Conservation (phyloP, 2,113 vertebrate species). For the Enhydra lutris region DNA sequence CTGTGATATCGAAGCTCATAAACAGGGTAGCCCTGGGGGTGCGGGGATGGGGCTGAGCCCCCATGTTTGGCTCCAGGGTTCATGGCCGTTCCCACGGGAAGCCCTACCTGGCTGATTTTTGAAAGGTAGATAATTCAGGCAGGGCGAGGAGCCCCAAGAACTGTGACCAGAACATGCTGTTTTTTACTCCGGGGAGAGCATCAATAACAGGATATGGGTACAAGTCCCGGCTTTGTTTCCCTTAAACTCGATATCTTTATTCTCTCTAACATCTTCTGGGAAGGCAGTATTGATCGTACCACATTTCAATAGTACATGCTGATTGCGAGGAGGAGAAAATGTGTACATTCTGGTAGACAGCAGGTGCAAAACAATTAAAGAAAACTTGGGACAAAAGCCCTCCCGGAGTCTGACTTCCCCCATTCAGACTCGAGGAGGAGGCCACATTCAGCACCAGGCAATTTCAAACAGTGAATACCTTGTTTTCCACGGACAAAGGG, state of each 20-base stretch:
- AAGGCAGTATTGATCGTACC: constrained; percentile 34
- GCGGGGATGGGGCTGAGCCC: neutral
- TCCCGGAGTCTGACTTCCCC: constrained; percentile 18
- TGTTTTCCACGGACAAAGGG: constrained; percentile 49
- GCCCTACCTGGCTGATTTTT: neutral
- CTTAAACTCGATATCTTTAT: constrained; percentile 40
- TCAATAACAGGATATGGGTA: neutral
- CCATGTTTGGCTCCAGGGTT: neutral
- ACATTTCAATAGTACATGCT: constrained; percentile 34
- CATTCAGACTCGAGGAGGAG: constrained; percentile 36
- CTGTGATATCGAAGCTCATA: neutral
- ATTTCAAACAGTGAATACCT: constrained; percentile 46
- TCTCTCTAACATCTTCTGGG: constrained; percentile 23
- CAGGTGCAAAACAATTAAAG: constrained; percentile 69
- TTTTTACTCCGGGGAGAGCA: neutral
- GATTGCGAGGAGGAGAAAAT: constrained; percentile 3
- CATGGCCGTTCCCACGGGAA: neutral
- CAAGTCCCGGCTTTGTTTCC: constrained; percentile 42
- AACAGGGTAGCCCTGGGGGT: too few species aligned
- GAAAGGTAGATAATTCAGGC: neutral
- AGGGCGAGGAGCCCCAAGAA: neutral
- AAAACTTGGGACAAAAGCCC: constrained; percentile 43
- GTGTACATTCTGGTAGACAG: constrained; percentile 45
- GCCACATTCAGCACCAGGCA: constrained; percentile 41
- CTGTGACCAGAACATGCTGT: neutral